Conservation (phyloP, 92 coral and sea anemone species). For the Muricea muricata region DNA sequence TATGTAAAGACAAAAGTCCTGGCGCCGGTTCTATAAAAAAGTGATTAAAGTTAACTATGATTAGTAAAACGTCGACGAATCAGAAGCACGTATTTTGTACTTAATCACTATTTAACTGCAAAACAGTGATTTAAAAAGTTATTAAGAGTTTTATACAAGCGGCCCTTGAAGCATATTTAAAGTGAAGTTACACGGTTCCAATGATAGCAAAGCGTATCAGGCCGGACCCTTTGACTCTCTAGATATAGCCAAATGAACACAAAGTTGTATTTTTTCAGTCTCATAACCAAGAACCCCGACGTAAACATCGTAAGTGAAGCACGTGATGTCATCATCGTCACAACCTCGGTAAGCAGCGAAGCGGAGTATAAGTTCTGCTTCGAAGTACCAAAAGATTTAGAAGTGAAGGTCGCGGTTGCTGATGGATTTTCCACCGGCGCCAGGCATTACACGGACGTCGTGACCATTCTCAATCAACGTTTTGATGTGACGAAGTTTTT, state of each 20-base stretch:
- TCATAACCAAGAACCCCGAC: background rate
- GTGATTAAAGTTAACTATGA: too few relatives aligned
- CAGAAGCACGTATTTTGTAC: too few relatives aligned
- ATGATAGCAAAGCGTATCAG: too few relatives aligned
- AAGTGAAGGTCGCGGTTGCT: constrained; percentile 25
- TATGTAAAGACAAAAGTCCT: too few relatives aligned
- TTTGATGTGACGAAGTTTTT: constrained; percentile 26
- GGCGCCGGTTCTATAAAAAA: too few relatives aligned
- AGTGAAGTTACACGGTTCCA: too few relatives aligned
- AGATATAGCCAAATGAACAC: background rate
- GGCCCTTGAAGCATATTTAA: too few relatives aligned
- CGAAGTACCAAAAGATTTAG: constrained; percentile 41
- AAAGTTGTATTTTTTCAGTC: background rate
- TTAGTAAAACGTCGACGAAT: too few relatives aligned
- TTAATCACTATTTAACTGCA: too few relatives aligned
- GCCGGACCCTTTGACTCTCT: too few relatives aligned
- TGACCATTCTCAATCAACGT: background rate
- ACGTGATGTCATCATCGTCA: background rate
- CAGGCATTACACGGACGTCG: background rate
- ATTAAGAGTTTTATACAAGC: too few relatives aligned
- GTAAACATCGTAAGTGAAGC: background rate
- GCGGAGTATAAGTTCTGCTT: background rate
- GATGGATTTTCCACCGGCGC: background rate
- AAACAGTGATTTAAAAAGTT: too few relatives aligned
- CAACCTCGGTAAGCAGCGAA: constrained; percentile 9